Evolutionary conservation across 2,888 invertebrate genomes (phyloP).

Genomic region (Cheilosia scutellata): DNA sequence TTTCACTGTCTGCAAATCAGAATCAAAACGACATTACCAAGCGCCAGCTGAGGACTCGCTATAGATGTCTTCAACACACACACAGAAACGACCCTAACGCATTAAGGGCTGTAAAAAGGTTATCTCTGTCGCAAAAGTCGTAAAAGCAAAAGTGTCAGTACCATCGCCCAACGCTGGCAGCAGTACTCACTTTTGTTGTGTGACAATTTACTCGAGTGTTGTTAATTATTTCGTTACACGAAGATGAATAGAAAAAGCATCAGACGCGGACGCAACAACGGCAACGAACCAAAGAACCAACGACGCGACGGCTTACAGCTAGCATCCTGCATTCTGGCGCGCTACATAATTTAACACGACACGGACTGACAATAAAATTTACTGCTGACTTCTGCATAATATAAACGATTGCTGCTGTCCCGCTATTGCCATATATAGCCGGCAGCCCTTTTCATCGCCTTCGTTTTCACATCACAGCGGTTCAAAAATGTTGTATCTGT

Average conservation of each 20-base stretch:
- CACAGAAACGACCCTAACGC: neutral
- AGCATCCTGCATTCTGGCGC: conserved; percentile 57
- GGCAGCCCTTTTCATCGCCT: conserved; percentile 30
- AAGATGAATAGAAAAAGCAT: conserved; percentile 53
- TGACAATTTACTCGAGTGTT: conserved; percentile 73
- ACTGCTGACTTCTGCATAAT: conserved; percentile 83
- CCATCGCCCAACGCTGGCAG: neutral
- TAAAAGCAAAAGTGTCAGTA: conserved; percentile 39
- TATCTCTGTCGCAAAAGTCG: conserved; percentile 48
- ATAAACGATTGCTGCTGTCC: conserved; percentile 73
- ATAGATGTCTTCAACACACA: neutral
- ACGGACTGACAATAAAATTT: conserved; percentile 84
- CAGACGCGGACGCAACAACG: conserved; percentile 36
- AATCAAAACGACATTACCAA: conserved; percentile 26
- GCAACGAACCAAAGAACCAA: neutral
- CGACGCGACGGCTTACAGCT: conserved; percentile 7
- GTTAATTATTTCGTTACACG: conserved; percentile 75
- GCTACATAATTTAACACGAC: conserved; percentile 83
- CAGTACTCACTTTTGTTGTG: conserved; percentile 51
- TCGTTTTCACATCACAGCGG: conserved; percentile 36
- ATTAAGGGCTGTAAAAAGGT: conserved; percentile 49
- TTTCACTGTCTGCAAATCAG: conserved; percentile 15
- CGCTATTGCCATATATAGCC: conserved; percentile 30
- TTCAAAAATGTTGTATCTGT: conserved; percentile 31
- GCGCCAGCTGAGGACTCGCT: conserved; percentile 36